Conservation (phyloP, 2,888 invertebrate genomes). For the Zaprionus obscuricornis region DNA sequence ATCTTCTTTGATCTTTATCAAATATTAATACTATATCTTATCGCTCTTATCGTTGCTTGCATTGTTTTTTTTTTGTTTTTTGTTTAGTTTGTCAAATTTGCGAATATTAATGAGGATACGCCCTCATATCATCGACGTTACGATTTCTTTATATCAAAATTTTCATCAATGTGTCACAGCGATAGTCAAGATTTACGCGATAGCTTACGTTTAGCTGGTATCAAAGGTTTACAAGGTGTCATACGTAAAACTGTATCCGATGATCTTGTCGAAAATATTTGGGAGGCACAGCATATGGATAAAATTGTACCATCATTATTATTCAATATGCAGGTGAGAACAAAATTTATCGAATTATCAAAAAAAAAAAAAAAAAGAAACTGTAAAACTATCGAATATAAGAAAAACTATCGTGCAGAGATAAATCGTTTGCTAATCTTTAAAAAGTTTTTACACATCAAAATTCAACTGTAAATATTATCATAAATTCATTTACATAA, state of each 20-base stretch:
- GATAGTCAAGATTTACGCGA: slow-evolving; percentile 88
- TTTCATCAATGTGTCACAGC: slow-evolving; percentile 99
- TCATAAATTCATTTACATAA: no score
- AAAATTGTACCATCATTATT: slow-evolving; percentile 99
- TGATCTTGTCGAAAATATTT: slow-evolving; percentile 99
- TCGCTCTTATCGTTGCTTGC: no score
- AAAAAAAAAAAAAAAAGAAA: no score
- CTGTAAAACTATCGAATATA: no score
- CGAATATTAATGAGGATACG: slow-evolving; percentile 99
- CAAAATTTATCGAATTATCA: no score
- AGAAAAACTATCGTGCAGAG: neutral
- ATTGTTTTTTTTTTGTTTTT: slow-evolving; percentile 65
- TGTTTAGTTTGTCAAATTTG: slow-evolving; percentile 99
- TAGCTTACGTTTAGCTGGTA: slow-evolving; percentile 96
- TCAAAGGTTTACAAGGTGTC: slow-evolving; percentile 96
- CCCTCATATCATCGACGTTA: slow-evolving; percentile 99
- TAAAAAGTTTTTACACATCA: no score
- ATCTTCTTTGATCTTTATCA: neutral
- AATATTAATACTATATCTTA: no score
- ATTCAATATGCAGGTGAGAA: slow-evolving; percentile 96
- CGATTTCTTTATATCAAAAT: slow-evolving; percentile 99
- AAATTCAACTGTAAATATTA: no score
- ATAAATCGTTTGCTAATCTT: no score
- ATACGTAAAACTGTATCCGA: slow-evolving; percentile 99
- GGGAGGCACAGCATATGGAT: slow-evolving; percentile 99